A percentile compares a stretch with the other conserved stretches of the same genome.
Conservation (phyloP, 2,113 vertebrate species). For the Ammospiza nelsoni region DNA sequence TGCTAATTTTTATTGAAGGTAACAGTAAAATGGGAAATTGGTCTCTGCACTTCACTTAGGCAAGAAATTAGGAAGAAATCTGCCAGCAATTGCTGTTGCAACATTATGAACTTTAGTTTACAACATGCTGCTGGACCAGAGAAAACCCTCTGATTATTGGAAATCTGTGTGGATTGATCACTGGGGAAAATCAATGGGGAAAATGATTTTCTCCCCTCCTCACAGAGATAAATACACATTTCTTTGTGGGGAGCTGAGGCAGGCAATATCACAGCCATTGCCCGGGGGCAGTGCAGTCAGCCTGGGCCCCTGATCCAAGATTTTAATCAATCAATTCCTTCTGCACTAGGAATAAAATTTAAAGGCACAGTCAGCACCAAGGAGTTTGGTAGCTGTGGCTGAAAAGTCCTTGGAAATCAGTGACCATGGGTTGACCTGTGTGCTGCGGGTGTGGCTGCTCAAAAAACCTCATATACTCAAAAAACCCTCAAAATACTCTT, state of each 20-base stretch:
- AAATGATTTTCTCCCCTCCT: not conserved
- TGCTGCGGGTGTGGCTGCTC: not conserved
- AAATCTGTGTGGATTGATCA: not conserved
- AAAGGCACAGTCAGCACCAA: not conserved
- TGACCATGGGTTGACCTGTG: not conserved
- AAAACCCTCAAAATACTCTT: not conserved
- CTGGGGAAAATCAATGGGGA: not conserved
- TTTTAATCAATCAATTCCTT: not conserved
- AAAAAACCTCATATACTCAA: not conserved
- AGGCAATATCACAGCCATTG: not conserved
- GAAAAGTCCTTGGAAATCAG: not conserved
- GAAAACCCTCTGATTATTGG: not conserved
- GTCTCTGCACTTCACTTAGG: constrained; percentile 29
- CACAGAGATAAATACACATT: not conserved
- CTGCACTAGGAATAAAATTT: not conserved
- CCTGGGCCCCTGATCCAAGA: not conserved
- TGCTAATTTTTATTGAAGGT: constrained; percentile 43
- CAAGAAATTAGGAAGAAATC: constrained; percentile 31
- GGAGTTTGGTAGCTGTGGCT: not conserved
- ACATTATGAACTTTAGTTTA: not conserved
- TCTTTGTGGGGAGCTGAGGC: not conserved
- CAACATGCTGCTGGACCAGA: not conserved
- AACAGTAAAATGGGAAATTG: constrained; percentile 33
- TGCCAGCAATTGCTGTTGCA: not conserved
- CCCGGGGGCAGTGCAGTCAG: not conserved